These are phyloP conservation scores for Bruchidius siliquastri DNA, from an alignment of 2,888 invertebrate genomes.

Conservation along the genomic window DNA sequence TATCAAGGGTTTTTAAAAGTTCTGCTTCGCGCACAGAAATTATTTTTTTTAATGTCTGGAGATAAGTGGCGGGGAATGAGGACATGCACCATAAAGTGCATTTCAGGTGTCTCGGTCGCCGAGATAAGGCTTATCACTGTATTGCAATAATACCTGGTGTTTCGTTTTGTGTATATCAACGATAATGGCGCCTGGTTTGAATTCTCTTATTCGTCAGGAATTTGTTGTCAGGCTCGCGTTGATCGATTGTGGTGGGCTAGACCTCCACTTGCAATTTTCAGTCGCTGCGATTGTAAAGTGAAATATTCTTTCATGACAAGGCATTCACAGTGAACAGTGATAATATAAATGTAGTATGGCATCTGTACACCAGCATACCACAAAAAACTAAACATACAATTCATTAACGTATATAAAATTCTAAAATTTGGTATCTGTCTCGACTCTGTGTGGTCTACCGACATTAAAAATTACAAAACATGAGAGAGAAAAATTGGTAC, in stretches of 20 bases:
- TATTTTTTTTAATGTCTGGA: not conserved
- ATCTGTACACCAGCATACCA: too few species aligned
- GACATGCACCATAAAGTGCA: not conserved
- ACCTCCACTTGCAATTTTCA: too few species aligned
- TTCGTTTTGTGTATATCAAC: not conserved
- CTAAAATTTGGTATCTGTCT: not conserved
- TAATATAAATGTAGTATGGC: too few species aligned
- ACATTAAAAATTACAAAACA: not conserved
- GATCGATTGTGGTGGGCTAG: too few species aligned
- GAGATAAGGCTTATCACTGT: not conserved
- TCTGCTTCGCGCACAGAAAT: not conserved
- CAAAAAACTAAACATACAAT: too few species aligned
- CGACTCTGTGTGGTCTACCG: not conserved
- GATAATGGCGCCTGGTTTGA: not conserved
- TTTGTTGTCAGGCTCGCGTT: not conserved
- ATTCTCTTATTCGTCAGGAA: not conserved
- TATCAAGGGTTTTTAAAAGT: constrained; percentile 1
- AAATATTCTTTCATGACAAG: too few species aligned
- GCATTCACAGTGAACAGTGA: too few species aligned
- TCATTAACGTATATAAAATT: too few species aligned
- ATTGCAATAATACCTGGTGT: not conserved
- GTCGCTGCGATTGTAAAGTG: too few species aligned
- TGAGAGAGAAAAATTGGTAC: not conserved
- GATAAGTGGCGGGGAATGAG: not conserved
- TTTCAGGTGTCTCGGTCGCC: not conserved